Percentiles rank a stretch among this genome's conserved stretches.
Conservation (phyloP, 1,140 invertebrate species). For the Drosophila sechellia region DNA sequence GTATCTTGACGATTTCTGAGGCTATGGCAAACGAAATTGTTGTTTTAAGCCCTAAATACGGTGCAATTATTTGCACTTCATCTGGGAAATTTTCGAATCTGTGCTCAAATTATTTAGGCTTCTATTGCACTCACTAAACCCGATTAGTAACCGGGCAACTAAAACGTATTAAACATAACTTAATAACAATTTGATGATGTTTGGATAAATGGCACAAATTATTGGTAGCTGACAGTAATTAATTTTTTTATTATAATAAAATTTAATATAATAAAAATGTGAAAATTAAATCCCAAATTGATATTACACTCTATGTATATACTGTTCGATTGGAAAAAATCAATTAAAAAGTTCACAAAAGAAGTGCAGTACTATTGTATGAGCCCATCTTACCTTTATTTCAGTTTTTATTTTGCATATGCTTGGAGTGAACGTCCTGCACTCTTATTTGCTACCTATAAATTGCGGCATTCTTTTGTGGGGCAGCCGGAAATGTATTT, state of each 20-base stretch:
- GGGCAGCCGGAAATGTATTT: constrained; percentile 77
- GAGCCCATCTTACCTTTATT: constrained; percentile 13
- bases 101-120: background rate
- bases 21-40: background rate
- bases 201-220: no score
- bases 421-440: constrained; percentile 54
- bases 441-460: constrained; percentile 57
- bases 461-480: constrained; percentile 67
- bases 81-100: background rate
- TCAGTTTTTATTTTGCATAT: constrained; percentile 28
- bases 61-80: background rate
- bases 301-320: no score
- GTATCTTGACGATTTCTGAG: background rate
- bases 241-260: no score
- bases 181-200: background rate
- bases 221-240: no score
- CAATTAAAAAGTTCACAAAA: constrained; percentile 8
- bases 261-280: no score
- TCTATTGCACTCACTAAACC: background rate
- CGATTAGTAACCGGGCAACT: background rate
- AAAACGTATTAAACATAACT: background rate
- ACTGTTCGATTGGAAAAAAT: background rate
- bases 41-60: background rate
- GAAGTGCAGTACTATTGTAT: background rate
- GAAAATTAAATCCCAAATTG: no score